These are phyloP conservation scores for Holotrichia oblita DNA, from an alignment of 1,140 invertebrate genomes.

Conservation along the genomic window DNA sequence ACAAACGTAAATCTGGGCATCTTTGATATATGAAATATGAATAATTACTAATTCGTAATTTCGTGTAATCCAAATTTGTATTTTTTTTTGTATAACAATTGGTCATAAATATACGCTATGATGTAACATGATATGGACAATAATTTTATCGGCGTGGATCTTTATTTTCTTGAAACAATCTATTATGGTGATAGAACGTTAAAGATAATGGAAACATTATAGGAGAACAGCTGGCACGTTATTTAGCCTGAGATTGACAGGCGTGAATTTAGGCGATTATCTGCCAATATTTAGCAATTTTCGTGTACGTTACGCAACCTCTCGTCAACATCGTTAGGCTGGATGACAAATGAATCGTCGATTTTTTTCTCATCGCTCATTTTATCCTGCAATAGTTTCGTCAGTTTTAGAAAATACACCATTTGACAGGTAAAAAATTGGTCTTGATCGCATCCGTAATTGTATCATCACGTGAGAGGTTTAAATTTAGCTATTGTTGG, in stretches of 20 bases:
- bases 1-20: no score
- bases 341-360: conserved; percentile 23
- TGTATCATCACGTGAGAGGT: background rate
- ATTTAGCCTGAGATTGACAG: conserved; percentile 33
- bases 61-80: no score
- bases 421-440: conserved; percentile 32
- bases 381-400: background rate
- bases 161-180: background rate
- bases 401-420: conserved; percentile 22
- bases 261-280: conserved; percentile 33
- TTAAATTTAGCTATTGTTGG: background rate
- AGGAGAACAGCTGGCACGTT: conserved; percentile 29
- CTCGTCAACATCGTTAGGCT: conserved; percentile 30
- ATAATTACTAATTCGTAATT: no score
- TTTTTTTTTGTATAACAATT: no score
- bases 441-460: background rate
- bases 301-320: conserved; percentile 29
- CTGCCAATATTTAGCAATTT: conserved; percentile 36
- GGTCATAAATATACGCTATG: no score
- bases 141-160: background rate
- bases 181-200: background rate
- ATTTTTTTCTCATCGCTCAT: conserved; percentile 12
- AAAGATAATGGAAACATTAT: conserved; percentile 31
- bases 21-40: no score
- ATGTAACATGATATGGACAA: no score